These are phyloP conservation scores for Sebastes schlegelii DNA, from an alignment of 2,113 vertebrate species.

Conservation along the genomic window DNA sequence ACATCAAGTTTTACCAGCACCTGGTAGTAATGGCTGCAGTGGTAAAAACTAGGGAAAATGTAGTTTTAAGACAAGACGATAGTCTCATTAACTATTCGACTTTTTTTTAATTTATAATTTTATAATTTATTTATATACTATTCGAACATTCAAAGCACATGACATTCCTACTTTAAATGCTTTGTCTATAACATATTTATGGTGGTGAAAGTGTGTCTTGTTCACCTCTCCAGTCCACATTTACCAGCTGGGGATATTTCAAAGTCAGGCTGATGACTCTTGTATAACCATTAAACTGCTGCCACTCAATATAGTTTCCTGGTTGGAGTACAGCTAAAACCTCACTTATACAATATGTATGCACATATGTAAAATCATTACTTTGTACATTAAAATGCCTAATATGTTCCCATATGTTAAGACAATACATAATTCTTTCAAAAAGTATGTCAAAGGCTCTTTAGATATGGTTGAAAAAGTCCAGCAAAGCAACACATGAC, in stretches of 20 bases:
- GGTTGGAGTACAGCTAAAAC: neutral
- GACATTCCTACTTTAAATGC: neutral
- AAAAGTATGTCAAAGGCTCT: neutral
- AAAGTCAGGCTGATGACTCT: conserved; percentile 3
- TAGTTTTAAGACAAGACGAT: too few species aligned
- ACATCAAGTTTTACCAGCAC: too few species aligned
- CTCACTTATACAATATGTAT: neutral
- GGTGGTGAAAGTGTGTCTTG: neutral
- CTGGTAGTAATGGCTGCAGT: too few species aligned
- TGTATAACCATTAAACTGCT: neutral
- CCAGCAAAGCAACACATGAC: neutral
- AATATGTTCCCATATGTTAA: neutral
- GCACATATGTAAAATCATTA: neutral
- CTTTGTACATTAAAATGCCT: neutral
- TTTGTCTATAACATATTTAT: neutral
- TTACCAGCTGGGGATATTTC: neutral
- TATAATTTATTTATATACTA: too few species aligned
- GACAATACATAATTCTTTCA: neutral
- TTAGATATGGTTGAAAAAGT: neutral
- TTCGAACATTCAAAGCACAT: too few species aligned
- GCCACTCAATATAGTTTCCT: neutral
- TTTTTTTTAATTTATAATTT: too few species aligned
- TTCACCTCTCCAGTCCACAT: neutral
- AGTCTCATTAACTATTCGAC: too few species aligned
- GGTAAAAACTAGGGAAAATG: too few species aligned